phyloP scores from a whole-genome alignment of 2,888 invertebrate species.

The Apocheima hispidaria region DNA sequence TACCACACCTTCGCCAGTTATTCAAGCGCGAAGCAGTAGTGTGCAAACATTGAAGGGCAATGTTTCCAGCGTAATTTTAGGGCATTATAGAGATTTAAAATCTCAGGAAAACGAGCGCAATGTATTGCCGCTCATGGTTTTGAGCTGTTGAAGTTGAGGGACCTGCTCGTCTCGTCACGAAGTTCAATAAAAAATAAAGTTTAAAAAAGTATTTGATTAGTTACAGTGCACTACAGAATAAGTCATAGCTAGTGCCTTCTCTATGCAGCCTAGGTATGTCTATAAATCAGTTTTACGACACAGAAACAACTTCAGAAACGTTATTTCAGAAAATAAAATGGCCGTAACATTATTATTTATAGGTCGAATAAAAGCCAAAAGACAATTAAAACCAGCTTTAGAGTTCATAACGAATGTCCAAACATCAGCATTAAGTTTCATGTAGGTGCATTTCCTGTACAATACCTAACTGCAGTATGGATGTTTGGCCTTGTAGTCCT shows the following conservation, averaged over 20 bases:
- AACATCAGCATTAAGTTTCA: slow-evolving; percentile 27
- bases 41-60: too few species aligned
- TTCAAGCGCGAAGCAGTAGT: too few species aligned
- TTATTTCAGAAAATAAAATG: background rate
- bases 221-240: too few species aligned
- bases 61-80: too few species aligned
- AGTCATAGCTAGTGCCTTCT: background rate
- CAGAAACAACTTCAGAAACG: background rate
- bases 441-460: slow-evolving; percentile 19
- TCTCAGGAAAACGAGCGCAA: too few species aligned
- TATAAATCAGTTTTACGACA: background rate
- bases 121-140: too few species aligned
- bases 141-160: too few species aligned
- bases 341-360: slow-evolving; percentile 3
- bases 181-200: too few species aligned
- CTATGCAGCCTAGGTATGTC: background rate
- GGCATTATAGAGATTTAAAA: too few species aligned
- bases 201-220: too few species aligned
- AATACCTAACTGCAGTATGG: slow-evolving; percentile 12
- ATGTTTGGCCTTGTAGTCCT: background rate
- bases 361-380: slow-evolving; percentile 11
- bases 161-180: too few species aligned
- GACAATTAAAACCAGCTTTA: slow-evolving; percentile 25
- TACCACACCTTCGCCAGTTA: too few species aligned
- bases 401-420: slow-evolving; percentile 16